Conservation (phyloP, 1,140 invertebrate species). For the Diachasma alloeum region DNA sequence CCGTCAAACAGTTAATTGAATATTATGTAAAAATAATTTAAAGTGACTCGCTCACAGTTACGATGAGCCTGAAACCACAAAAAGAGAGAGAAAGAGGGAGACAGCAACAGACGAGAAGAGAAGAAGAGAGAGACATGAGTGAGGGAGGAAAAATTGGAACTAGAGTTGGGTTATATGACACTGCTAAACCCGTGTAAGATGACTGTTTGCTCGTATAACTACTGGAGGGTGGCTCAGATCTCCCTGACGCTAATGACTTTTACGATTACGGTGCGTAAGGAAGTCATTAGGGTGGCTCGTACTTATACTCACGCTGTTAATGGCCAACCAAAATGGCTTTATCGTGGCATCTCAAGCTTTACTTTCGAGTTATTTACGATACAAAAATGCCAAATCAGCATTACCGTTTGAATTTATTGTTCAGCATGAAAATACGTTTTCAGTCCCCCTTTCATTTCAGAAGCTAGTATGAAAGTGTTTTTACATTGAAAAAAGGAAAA, state of each 20-base stretch:
- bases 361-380: slow-evolving; percentile 8
- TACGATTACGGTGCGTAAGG: slow-evolving; percentile 35
- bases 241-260: slow-evolving; percentile 32
- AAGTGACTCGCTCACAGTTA: neutral
- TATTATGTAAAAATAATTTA: neutral
- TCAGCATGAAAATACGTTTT: neutral
- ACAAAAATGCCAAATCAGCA: neutral
- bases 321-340: slow-evolving; percentile 8
- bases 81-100: neutral
- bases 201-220: slow-evolving; percentile 14
- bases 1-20: neutral
- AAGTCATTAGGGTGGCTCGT: slow-evolving; percentile 29
- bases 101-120: neutral
- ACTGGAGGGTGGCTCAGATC: slow-evolving; percentile 2
- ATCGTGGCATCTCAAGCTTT: slow-evolving; percentile 18
- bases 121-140: neutral
- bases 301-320: slow-evolving; percentile 8
- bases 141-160: neutral
- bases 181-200: slow-evolving; percentile 1
- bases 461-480: neutral
- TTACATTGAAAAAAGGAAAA: too few species aligned
- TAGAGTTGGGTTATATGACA: neutral
- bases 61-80: neutral
- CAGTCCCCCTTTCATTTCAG: neutral
- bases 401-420: neutral